phyloP scores from a whole-genome alignment of 2,888 invertebrate species.

The Caenorhabditis parvicauda region DNA sequence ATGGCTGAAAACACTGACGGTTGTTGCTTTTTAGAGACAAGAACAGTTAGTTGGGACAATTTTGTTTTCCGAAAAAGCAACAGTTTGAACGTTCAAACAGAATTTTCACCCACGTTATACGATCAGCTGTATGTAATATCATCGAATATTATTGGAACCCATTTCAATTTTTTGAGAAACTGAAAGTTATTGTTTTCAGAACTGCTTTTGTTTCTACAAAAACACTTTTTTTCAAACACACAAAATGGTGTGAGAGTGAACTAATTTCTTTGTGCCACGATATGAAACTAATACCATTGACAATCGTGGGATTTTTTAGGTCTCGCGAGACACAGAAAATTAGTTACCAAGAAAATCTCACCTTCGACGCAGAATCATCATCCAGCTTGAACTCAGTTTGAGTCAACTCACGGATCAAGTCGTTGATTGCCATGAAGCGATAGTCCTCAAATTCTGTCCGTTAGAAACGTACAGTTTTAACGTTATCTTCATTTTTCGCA shows the following conservation, averaged over 20 bases:
- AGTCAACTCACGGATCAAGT: conserved; percentile 95
- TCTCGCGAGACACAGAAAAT: neutral
- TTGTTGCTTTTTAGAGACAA: no score
- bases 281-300: neutral
- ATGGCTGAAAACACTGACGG: no score
- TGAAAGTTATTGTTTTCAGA: no score
- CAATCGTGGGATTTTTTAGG: neutral
- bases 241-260: neutral
- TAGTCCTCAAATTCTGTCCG: conserved; percentile 70
- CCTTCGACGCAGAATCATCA: conserved; percentile 95
- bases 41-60: no score
- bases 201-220: neutral
- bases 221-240: neutral
- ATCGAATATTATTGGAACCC: no score
- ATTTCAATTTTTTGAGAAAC: no score
- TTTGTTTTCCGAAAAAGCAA: no score
- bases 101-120: no score
- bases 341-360: conserved; percentile 9
- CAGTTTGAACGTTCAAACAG: no score
- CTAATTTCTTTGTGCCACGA: neutral
- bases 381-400: conserved; percentile 97
- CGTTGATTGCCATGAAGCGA: conserved; percentile 99
- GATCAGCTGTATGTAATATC: no score
- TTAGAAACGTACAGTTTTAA: neutral
- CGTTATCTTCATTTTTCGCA: no score